phyloP scores from a whole-genome alignment of 2,113 vertebrate genomes.

The Eubucco bourcierii region DNA sequence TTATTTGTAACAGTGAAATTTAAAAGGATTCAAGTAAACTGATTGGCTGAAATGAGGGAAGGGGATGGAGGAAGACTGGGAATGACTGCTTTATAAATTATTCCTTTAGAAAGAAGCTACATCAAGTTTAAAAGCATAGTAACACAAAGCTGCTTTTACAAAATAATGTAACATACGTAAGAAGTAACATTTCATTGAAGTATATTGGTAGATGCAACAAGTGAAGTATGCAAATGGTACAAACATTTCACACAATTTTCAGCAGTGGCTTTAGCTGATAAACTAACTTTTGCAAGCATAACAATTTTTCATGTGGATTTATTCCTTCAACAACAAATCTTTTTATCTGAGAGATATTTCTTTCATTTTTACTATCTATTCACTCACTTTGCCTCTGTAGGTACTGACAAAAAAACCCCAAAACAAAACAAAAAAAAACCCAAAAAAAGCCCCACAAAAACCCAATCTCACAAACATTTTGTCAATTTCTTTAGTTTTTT shows the following conservation, averaged over 20 bases:
- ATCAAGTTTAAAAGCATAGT: neutral
- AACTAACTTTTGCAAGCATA: neutral
- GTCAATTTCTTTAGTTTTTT: neutral
- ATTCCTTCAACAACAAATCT: neutral
- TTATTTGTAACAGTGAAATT: neutral
- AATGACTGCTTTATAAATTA: neutral
- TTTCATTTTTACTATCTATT: neutral
- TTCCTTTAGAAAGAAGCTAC: neutral
- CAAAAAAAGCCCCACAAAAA: too few species aligned
- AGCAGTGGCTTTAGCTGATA: neutral
- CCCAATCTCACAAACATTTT: neutral
- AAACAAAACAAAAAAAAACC: too few species aligned
- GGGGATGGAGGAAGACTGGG: neutral
- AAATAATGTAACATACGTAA: neutral
- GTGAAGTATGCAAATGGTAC: neutral
- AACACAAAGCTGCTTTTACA: neutral
- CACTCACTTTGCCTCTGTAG: neutral
- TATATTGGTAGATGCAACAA: neutral
- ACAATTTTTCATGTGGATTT: neutral
- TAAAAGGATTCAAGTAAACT: neutral
- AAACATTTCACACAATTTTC: neutral
- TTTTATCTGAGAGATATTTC: neutral
- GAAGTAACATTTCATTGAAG: neutral
- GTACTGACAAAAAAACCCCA: neutral
- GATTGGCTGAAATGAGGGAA: neutral